Evolutionary conservation across 2,113 vertebrate species (phyloP), one percentile per base, ranked within the genome.

Genomic region (Xiphophorus hellerii): DNA sequence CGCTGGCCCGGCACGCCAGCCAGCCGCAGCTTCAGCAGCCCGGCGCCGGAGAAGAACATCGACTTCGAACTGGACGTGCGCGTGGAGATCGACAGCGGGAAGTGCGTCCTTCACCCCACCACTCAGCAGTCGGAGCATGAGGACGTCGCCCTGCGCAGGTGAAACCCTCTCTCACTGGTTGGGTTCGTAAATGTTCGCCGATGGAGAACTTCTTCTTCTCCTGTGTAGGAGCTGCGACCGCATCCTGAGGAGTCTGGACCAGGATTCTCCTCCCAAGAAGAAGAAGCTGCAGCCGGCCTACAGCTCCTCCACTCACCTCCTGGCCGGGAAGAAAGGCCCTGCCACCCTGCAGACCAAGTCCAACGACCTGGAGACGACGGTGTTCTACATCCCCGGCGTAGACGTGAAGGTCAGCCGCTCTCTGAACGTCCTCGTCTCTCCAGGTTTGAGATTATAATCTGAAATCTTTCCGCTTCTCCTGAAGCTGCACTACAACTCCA

Each of bases 381-480:
- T 99, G 28, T 99, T 99, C 83, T 99, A 99, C 88, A 99, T 99
- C 91, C 98, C 98, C 81, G 98, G 98, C 77, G 98, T 99, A 63
- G 98, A 99, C 74, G 98, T 99, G 48, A 99, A 99, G 97, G 98
- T 99, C 54, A 68, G 93, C 91, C 13, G 28, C 66, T 69, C 30
- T 62, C n/a, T 30, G 58, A 25, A n/a, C 42, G 4, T 67, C 10
- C 22, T 20, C 4, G 3, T 51, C 28, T 30, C 20, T 2, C 74
- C 30, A 13, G 17, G 65, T 27, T 77, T 71, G 37, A 29, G 65
- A 58, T 39, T 0, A 5, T 61, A 0, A 2, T 33, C 30, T 39
- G 5, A 33, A 27, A 1, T 35, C 0, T 4, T 3, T 13, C 69
- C 62, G 37, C 30, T 9, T 29, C 11, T 20, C 30, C 17, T 65